These are phyloP conservation scores for Micromesistius poutassou DNA, from an alignment of 2,797 vertebrate species.

Conservation along the genomic window DNA sequence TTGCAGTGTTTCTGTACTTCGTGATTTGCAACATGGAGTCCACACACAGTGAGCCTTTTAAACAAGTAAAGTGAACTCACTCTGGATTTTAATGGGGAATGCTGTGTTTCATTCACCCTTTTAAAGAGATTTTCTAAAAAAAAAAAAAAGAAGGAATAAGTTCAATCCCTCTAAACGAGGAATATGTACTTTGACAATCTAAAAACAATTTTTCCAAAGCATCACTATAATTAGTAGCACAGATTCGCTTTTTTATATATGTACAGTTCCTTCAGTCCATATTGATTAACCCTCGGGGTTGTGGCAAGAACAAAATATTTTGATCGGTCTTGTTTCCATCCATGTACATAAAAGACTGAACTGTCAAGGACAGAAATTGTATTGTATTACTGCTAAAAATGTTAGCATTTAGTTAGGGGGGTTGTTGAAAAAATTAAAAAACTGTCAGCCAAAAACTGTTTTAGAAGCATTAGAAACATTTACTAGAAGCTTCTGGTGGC, in stretches of 20 bases:
- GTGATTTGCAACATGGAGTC: conserved; percentile 70
- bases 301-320: background rate
- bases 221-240: background rate
- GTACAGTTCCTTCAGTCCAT: conserved; percentile 7
- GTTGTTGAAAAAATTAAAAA: background rate
- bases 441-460: no score
- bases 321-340: background rate
- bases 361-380: background rate
- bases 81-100: conserved; percentile 29
- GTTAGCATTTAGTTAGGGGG: background rate
- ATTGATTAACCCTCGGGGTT: background rate
- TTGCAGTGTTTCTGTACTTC: conserved; percentile 64
- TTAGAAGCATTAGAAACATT: background rate
- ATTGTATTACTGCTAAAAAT: background rate
- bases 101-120: background rate
- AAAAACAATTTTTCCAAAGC: conserved; percentile 10
- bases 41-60: conserved; percentile 43
- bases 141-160: no score
- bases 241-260: background rate
- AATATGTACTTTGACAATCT: background rate
- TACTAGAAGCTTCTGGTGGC: background rate
- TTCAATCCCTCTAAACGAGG: background rate
- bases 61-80: conserved; percentile 52
- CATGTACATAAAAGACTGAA: background rate
- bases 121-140: background rate